phyloP scores from a whole-genome alignment of 2,797 vertebrate genomes.

The Tenualosa ilisha region DNA sequence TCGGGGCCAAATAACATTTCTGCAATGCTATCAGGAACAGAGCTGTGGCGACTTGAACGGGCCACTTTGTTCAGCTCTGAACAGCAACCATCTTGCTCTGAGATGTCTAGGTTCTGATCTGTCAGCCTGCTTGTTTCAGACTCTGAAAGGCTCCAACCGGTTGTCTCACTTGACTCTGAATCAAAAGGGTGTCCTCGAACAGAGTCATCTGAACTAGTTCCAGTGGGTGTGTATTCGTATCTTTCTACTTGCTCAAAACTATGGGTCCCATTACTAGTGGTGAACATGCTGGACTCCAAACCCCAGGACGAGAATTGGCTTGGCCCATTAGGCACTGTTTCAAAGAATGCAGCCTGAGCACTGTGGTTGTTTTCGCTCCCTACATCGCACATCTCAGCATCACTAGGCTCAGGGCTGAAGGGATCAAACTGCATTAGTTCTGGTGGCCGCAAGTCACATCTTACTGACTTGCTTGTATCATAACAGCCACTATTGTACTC shows the following conservation, averaged over 20 bases:
- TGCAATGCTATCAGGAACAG: conserved; percentile 54
- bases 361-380: conserved; percentile 32
- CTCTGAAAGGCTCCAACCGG: conserved; percentile 19
- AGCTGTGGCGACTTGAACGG: conserved; percentile 49
- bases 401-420: conserved; percentile 38
- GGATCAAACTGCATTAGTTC: conserved; percentile 47
- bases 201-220: conserved; percentile 21
- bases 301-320: conserved; percentile 37
- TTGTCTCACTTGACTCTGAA: conserved; percentile 27
- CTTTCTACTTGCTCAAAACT: conserved; percentile 28
- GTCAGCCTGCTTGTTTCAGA: conserved; percentile 28
- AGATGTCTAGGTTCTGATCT: conserved; percentile 8
- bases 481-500: not conserved
- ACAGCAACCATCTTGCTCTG: conserved; percentile 53
- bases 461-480: not conserved
- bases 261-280: conserved; percentile 34
- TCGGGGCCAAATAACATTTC: conserved; percentile 57
- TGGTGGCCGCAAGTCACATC: conserved; percentile 24
- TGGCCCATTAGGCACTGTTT: conserved; percentile 27
- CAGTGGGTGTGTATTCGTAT: conserved; percentile 14
- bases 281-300: conserved; percentile 39
- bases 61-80: conserved; percentile 57
- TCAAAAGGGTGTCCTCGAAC: conserved; percentile 40
- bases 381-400: conserved; percentile 28
- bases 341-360: conserved; percentile 19